Evolutionary conservation across 92 coral and sea anemone species (phyloP), one percentile per base, ranked within the genome.

Genomic region (Parazoanthus atlanticus): DNA sequence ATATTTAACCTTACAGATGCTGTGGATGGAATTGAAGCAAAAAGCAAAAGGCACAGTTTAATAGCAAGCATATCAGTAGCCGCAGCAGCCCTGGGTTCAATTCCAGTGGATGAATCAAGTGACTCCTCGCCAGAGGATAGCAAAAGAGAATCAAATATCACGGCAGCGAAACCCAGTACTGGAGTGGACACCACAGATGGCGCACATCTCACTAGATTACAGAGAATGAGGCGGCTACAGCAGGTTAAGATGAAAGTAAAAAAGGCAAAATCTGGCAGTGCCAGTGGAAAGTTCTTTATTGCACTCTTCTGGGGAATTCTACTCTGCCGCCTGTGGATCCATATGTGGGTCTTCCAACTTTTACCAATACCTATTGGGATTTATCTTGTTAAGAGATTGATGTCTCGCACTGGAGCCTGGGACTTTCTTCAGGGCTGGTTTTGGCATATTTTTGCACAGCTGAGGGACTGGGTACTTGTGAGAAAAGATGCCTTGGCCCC

Each of bases 281-380:
- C 93, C 74, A 97, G 99, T 86, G 88, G 85, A n/a, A 79, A 92
- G n/a, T 97, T 95, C 82, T 93, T 97, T 88, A 79, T 93, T 75
- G 99, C 95, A 77, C 93, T 97, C 15, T 89, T 95, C 81, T 97
- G 99, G 99, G 98, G 92, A 32, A 97, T 97, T 92, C 79, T 96
- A 34, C 78, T 97, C 10, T 90, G 90, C 23, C 91, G 98, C 64
- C 90, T 97, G 7, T 91, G 94, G 93, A 93, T 95, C 36, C 93
- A 97, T 81, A 84, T 89, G 71, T 93, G 95, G 96, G 80, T 94
- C 58, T 80, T 97, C 61, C 90, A 95, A 88, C 91, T 95, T 15
- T 74, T 97, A 26, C 89, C 97, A 19, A 90, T 97, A 85, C 99
- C 99, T 29, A 74, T 95, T 36, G 93, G 86, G 25, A 91, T 95